Percentiles rank a stretch among this genome's conserved stretches.
Conservation (phyloP, 2,888 invertebrate genomes). For the Eupsilia transversa region DNA sequence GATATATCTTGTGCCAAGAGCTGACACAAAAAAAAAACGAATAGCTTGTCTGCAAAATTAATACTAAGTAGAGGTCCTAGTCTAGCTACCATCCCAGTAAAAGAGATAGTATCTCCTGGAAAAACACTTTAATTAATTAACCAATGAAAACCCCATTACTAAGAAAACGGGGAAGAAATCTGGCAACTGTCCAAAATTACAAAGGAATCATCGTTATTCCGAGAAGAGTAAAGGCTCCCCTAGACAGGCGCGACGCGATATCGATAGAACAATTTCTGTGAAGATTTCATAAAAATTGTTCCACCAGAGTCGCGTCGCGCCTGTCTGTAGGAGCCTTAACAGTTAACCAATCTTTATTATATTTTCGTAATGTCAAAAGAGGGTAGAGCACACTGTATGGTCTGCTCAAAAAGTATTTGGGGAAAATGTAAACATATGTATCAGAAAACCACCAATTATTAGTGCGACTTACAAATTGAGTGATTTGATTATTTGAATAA, state of each 20-base stretch:
- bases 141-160: background rate
- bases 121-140: background rate
- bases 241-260: no score
- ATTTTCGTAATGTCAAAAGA: background rate
- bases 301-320: no score
- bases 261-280: no score
- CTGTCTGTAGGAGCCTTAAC: no score
- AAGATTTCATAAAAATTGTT: no score
- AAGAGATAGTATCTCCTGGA: background rate
- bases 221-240: background rate
- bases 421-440: background rate
- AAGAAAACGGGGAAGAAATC: background rate
- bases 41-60: no score
- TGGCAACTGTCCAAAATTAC: conserved; percentile 24
- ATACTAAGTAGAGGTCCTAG: background rate
- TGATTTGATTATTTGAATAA: no score
- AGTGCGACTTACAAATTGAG: no score
- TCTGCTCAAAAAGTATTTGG: background rate
- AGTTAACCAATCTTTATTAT: conserved; percentile 26
- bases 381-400: conserved; percentile 1
- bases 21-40: no score
- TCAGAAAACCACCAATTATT: no score
- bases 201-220: conserved; percentile 3
- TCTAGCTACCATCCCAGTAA: background rate
- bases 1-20: no score